These are phyloP conservation scores for Manis javanica DNA, from an alignment of 2,797 vertebrate genomes.

Conservation along the genomic window DNA sequence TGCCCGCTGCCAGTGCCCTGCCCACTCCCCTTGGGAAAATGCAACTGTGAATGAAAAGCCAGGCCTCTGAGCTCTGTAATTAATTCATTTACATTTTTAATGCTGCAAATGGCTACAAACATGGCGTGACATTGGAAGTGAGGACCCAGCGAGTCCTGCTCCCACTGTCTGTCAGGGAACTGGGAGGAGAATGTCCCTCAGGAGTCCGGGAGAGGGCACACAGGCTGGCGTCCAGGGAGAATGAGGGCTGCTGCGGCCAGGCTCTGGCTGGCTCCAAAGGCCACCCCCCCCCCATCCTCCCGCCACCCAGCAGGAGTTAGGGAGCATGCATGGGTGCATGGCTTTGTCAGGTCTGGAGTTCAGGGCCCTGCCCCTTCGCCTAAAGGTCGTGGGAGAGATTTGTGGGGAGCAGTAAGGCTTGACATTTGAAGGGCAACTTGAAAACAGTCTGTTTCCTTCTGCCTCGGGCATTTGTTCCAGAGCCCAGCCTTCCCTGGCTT, in stretches of 20 bases:
- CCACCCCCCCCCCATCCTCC: too few relatives aligned
- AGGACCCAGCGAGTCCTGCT: not conserved
- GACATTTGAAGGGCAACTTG: not conserved
- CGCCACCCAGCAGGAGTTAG: not conserved
- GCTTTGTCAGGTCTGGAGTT: not conserved
- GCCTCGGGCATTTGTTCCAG: not conserved
- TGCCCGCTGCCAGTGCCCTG: not conserved
- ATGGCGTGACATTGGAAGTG: not conserved
- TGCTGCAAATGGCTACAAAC: not conserved
- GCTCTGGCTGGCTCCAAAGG: too few relatives aligned
- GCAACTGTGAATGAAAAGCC: not conserved
- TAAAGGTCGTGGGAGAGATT: conserved; percentile 4
- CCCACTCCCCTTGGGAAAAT: not conserved
- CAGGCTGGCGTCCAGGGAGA: fast-evolving
- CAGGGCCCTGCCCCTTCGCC: not conserved
- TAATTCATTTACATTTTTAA: not conserved
- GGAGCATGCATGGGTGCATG: fast-evolving
- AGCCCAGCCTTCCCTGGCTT: not conserved
- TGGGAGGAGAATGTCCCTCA: not conserved
- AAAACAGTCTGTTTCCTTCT: not conserved
- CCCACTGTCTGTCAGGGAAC: not conserved
- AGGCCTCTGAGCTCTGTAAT: not conserved
- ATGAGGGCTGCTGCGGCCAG: fast-evolving
- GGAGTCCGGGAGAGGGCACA: not conserved
- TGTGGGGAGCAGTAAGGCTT: not conserved